A percentile compares a stretch with the other conserved stretches of the same genome.
Evolutionary conservation across 2,797 vertebrate species (phyloP).

Genomic region (Mareca strepera): DNA sequence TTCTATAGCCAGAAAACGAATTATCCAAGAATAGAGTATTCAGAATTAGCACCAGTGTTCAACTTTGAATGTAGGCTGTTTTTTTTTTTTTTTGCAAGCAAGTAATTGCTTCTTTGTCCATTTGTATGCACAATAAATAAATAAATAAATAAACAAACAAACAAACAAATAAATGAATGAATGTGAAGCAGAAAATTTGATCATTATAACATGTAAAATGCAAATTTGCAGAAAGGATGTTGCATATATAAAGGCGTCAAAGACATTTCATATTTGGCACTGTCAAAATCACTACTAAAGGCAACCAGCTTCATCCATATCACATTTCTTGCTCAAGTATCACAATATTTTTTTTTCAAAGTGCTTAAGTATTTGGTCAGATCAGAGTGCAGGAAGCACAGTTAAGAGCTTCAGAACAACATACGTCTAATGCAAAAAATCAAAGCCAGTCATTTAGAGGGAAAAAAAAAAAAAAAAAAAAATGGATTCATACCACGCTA

Average conservation of each 20-base stretch:
- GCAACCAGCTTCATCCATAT: neutral
- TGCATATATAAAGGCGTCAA: neutral
- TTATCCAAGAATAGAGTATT: neutral
- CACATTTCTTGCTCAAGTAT: neutral
- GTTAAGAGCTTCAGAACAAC: neutral
- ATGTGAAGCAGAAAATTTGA: fast-evolving
- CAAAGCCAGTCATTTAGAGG: fast-evolving
- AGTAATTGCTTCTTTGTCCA: neutral
- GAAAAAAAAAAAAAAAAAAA: too few species aligned
- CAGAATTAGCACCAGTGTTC: neutral
- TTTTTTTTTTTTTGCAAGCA: neutral
- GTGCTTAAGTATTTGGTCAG: neutral
- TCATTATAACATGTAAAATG: neutral
- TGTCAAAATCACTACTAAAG: neutral
- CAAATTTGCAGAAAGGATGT: neutral
- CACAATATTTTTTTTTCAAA: neutral
- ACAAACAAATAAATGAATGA: neutral
- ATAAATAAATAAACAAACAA: neutral
- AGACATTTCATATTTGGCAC: neutral
- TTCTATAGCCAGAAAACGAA: neutral
- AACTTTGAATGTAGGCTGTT: neutral
- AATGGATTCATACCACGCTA: fast-evolving
- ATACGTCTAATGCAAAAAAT: neutral
- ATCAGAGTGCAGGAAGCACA: neutral
- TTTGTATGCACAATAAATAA: neutral